Base-by-base conservation (phyloP, 1,140 invertebrate genomes). In the Drosophila funebris region DNA sequence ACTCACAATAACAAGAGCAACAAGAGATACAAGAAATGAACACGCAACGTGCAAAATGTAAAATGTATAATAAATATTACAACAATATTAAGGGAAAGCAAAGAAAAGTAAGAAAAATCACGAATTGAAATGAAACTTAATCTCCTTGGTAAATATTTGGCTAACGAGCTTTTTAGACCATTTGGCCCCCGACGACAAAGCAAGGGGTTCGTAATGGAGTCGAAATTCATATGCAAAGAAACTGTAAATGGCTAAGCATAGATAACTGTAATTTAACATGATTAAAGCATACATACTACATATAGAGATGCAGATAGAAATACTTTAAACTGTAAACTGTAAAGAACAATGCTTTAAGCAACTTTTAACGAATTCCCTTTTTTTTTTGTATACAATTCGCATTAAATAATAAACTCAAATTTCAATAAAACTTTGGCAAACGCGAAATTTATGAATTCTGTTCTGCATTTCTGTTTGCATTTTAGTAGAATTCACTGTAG, bases 31-130 rank as follows among this genome's bases (percentile, higher is more conserved):
- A 70, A 60, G 70, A 78, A 82, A 76, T 63, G 68, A 84, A 61
- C 66, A 78, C 48, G 56, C 68, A 46, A 50, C 31, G 50, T 70
- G 60, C 44, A 76, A 70, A 75, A 69, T 85, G 75, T 84, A 73
- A 84, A 82, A 62, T 73, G 58, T 81, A 87, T 78, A 75, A 82
- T 75, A 77, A 76, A 84, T 84, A 80, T 76, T 67, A 76, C 76
- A 84, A 67, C 24, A 54, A 22, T 20, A 73, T 27, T 27, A 27
- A 27, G 24, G 0, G 8, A 27, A 73, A 20, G 27, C 18, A 41
- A 6, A 20, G 50, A 24, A 61, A 31, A 22, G 8, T n/a, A 31
- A 22, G 43, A 60, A 53, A 50, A 57, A 20, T 31, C 56, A 39
- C 27, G 20, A 70, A 79, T 70, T 56, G 56, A 76, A 72, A 41